These are phyloP conservation scores for Poeciliopsis retropinna DNA, from an alignment of 2,113 vertebrate species.

Conservation along the genomic window DNA sequence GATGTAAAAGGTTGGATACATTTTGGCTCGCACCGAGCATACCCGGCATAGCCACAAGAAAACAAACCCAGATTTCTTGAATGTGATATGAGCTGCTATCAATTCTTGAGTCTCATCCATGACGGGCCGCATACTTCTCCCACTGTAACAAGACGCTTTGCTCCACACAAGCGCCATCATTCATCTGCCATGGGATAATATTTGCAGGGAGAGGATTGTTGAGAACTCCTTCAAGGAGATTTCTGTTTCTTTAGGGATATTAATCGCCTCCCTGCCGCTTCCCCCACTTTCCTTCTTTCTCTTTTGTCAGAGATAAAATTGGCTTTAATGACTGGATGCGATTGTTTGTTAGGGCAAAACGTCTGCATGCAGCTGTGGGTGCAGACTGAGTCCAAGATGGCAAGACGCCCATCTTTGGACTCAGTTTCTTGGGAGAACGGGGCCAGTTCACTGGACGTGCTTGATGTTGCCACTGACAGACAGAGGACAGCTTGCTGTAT, in stretches of 20 bases:
- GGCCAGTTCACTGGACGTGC: conserved; percentile 54
- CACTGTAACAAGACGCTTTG: conserved; percentile 9
- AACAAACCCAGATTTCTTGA: conserved; percentile 48
- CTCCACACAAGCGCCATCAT: neutral
- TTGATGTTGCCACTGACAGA: conserved; percentile 68
- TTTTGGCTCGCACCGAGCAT: conserved; percentile 51
- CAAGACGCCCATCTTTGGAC: conserved; percentile 52
- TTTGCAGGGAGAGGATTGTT: conserved; percentile 3
- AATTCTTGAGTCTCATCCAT: conserved; percentile 47
- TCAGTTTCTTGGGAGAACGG: conserved; percentile 54
- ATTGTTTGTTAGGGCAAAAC: conserved; percentile 70
- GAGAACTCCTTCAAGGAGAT: conserved; percentile 12
- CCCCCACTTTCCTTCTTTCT: conserved; percentile 18
- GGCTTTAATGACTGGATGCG: conserved; percentile 74
- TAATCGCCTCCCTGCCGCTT: neutral
- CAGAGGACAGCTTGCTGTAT: conserved; percentile 69
- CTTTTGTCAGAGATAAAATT: conserved; percentile 48
- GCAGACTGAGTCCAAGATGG: conserved; percentile 22
- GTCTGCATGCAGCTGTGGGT: conserved; percentile 79
- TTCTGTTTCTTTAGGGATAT: neutral
- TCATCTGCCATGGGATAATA: conserved; percentile 1
- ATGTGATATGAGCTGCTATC: conserved; percentile 60
- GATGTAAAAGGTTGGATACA: conserved; percentile 46
- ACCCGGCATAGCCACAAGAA: conserved; percentile 47
- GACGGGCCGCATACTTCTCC: conserved; percentile 23